A percentile compares a stretch with the other conserved stretches of the same genome.
Evolutionary conservation across 2,113 vertebrate genomes (phyloP).

Genomic region (Recurvirostra avosetta): DNA sequence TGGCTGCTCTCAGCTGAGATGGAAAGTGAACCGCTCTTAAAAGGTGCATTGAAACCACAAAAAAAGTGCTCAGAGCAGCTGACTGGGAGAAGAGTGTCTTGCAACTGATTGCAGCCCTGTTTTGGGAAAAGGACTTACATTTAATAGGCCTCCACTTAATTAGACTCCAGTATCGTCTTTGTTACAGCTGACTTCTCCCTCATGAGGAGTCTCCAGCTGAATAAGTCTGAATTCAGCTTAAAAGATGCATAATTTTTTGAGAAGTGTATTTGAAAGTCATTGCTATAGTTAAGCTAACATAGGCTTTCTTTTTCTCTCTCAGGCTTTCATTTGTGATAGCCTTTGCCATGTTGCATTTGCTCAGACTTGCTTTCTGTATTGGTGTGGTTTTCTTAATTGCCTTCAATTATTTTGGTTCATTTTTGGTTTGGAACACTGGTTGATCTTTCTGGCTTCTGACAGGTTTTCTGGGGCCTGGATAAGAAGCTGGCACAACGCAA

Average conservation of each 20-base stretch:
- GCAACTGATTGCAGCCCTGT: neutral
- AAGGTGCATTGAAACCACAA: neutral
- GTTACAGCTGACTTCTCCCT: neutral
- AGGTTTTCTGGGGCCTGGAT: conserved; percentile 99
- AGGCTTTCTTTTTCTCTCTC: neutral
- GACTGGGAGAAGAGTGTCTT: neutral
- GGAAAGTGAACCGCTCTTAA: neutral
- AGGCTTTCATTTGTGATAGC: neutral
- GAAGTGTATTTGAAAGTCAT: neutral
- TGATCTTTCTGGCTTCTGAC: conserved; percentile 10
- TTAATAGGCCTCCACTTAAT: neutral
- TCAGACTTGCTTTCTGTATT: neutral
- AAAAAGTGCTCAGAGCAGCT: neutral
- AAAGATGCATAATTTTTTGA: neutral
- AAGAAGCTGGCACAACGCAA: conserved; percentile 98
- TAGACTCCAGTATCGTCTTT: neutral
- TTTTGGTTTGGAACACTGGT: neutral
- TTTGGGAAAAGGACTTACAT: neutral
- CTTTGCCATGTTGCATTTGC: neutral
- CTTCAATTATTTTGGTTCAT: neutral
- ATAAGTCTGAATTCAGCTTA: neutral
- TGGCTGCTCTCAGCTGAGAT: neutral
- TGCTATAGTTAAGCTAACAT: neutral
- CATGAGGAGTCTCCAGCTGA: neutral
- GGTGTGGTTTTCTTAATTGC: neutral